phyloP scores from a whole-genome alignment of 2,113 vertebrate genomes.

The Typhlomys cinereus region DNA sequence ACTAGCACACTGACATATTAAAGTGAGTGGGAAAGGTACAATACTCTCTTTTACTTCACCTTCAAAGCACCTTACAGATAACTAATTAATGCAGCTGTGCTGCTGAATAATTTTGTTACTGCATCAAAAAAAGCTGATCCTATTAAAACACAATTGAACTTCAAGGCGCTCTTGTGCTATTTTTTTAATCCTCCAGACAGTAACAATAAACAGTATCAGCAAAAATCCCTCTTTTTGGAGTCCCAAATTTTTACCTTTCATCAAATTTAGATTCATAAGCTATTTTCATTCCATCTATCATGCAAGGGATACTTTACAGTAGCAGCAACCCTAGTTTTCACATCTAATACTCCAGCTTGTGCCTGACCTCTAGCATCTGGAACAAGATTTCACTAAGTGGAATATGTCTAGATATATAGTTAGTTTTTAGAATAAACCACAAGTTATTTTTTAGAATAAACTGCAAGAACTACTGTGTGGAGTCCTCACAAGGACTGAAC shows the following conservation, averaged over 20 bases:
- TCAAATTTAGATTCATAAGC: slow-evolving; percentile 27
- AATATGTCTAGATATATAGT: neutral
- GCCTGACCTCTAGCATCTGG: neutral
- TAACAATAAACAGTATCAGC: slow-evolving; percentile 19
- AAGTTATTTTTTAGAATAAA: slow-evolving; percentile 51
- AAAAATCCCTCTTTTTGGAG: slow-evolving; percentile 17
- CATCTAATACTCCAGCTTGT: neutral
- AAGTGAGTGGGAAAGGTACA: slow-evolving; percentile 11
- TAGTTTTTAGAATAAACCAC: slow-evolving; percentile 48
- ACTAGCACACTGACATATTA: neutral
- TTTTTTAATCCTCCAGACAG: slow-evolving; percentile 15
- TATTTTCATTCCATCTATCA: slow-evolving; percentile 19
- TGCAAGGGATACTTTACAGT: neutral
- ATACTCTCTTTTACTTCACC: slow-evolving; percentile 35
- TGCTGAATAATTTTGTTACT: slow-evolving; percentile 39
- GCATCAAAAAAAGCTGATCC: slow-evolving; percentile 42
- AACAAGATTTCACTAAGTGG: slow-evolving; percentile 14
- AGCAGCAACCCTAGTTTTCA: slow-evolving; percentile 15
- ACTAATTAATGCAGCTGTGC: slow-evolving; percentile 24
- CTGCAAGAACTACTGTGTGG: neutral
- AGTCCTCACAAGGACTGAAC: neutral
- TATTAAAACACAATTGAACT: slow-evolving; percentile 44
- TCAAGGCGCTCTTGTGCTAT: slow-evolving; percentile 9
- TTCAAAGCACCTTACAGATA: slow-evolving; percentile 54
- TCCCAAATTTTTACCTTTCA: slow-evolving; percentile 48